Evolutionary conservation across 2,113 vertebrate species (phyloP).

Genomic region (Podilymbus podiceps): DNA sequence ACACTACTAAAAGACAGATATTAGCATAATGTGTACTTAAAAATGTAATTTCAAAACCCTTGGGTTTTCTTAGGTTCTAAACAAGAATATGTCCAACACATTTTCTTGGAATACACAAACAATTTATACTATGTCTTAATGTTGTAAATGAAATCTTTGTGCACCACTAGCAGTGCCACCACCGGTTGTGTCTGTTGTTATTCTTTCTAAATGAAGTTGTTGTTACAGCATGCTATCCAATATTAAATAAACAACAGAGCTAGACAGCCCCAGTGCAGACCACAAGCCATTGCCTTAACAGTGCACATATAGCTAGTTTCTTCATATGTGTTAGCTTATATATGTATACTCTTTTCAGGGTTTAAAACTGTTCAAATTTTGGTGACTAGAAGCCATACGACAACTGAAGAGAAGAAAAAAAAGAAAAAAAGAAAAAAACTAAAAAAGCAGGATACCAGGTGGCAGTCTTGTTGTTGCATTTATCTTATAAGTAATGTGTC

Average conservation of each 20-base stretch:
- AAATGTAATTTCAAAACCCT: not conserved
- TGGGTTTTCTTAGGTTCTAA: not conserved
- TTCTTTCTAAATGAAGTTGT: not conserved
- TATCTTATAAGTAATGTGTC: slow-evolving; percentile 25
- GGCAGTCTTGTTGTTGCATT: not conserved
- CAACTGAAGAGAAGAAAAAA: not conserved
- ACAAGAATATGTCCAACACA: not conserved
- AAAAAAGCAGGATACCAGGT: slow-evolving; percentile 2
- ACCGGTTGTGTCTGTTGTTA: not conserved
- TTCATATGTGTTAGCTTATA: not conserved
- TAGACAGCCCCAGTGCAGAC: not conserved
- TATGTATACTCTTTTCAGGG: not conserved
- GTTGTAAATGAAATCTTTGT: not conserved
- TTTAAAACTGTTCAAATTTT: not conserved
- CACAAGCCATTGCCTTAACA: not conserved
- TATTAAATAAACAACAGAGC: not conserved
- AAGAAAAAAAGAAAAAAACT: not conserved
- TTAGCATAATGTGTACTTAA: not conserved
- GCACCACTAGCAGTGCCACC: not conserved
- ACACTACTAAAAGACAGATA: not conserved
- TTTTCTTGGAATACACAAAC: not conserved
- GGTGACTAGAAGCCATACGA: not conserved
- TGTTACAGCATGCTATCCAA: not conserved
- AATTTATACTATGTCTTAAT: not conserved
- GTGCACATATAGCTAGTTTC: not conserved